Evolutionary conservation across 2,888 invertebrate species (phyloP).

Genomic region (Phengaris arion): DNA sequence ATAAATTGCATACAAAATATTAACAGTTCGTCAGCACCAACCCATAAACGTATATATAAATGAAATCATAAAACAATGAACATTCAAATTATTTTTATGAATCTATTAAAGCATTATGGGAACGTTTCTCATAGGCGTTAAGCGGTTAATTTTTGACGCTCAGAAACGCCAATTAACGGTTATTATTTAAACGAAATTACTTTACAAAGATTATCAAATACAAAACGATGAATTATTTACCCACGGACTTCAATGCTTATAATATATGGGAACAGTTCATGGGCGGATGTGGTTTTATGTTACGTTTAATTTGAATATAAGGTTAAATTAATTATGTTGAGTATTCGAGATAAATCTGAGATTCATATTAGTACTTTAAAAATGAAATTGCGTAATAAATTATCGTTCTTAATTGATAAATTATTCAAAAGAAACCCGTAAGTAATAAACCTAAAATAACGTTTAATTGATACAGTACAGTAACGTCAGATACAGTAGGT

Average conservation of each 20-base stretch:
- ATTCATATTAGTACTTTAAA: background rate
- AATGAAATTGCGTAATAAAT: too few relatives aligned
- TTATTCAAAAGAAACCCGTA: too few relatives aligned
- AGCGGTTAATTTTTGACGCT: slow-evolving; percentile 5
- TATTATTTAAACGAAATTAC: slow-evolving; percentile 26
- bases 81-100: slow-evolving; percentile 12
- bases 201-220: slow-evolving; percentile 23
- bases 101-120: slow-evolving; percentile 21
- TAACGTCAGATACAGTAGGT: too few relatives aligned
- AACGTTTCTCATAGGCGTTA: slow-evolving; percentile 25
- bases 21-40: background rate
- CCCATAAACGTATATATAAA: background rate
- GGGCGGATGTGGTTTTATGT: slow-evolving; percentile 20
- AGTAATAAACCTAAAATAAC: too few relatives aligned
- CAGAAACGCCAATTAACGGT: slow-evolving; percentile 22
- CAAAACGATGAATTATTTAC: slow-evolving; percentile 20
- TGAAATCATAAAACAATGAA: slow-evolving; percentile 22
- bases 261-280: slow-evolving; percentile 24
- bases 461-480: too few relatives aligned
- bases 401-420: too few relatives aligned
- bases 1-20: background rate
- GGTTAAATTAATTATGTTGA: slow-evolving; percentile 7
- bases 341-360: background rate
- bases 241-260: slow-evolving; percentile 23
- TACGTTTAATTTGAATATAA: slow-evolving; percentile 12